Conservation (phyloP, 2,113 vertebrate genomes). For the Siniperca chuatsi region DNA sequence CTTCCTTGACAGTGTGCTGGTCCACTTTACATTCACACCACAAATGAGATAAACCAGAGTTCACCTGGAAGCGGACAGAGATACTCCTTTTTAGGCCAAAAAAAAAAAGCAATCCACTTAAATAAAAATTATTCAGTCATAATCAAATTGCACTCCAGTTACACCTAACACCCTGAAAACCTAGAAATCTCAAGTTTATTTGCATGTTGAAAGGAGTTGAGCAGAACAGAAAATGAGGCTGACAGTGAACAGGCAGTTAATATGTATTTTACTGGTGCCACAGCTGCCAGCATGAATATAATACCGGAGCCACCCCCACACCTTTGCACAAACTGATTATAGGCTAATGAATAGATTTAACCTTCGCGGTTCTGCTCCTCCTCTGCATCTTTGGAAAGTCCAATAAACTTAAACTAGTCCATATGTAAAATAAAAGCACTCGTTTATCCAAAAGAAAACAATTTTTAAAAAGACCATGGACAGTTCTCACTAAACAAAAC, state of each 20-base stretch:
- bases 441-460: background rate
- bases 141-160: background rate
- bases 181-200: background rate
- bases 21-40: slow-evolving; percentile 13
- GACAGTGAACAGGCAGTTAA: background rate
- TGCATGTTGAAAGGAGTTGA: background rate
- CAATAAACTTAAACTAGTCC: background rate
- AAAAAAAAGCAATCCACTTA: slow-evolving; percentile 24
- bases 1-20: slow-evolving; percentile 5
- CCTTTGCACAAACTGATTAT: background rate
- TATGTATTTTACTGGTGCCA: background rate
- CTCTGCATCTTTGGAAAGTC: background rate
- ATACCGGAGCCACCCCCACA: background rate
- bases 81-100: background rate
- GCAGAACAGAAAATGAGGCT: background rate
- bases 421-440: background rate
- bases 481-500: background rate
- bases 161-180: background rate
- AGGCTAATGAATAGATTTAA: slow-evolving; percentile 29
- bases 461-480: background rate
- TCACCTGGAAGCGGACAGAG: background rate
- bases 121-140: slow-evolving; percentile 12
- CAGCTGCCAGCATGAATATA: slow-evolving; percentile 8
- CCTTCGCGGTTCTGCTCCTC: background rate
- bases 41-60: background rate